phyloP scores from a whole-genome alignment of 2,888 invertebrate genomes.

The Rhaphigaster nebulosa region DNA sequence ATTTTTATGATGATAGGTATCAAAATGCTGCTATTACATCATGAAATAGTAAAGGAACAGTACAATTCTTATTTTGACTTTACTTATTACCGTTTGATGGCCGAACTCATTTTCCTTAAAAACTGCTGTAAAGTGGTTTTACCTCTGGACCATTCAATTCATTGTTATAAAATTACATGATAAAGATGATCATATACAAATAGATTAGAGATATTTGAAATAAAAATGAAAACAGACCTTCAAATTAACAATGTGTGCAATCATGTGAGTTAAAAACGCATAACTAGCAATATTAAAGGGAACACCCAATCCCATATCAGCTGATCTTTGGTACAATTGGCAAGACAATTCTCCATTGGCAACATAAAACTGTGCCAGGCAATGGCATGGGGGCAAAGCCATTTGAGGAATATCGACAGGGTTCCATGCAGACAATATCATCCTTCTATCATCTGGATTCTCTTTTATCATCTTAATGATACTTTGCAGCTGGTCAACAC shows the following conservation, averaged over 20 bases:
- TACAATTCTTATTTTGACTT: too few relatives aligned
- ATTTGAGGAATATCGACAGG: conserved; percentile 87
- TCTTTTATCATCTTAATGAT: conserved; percentile 85
- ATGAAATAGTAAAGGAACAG: too few relatives aligned
- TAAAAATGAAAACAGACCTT: conserved; percentile 73
- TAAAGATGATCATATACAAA: background rate
- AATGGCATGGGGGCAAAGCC: conserved; percentile 98
- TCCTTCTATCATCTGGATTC: conserved; percentile 88
- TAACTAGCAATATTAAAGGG: conserved; percentile 99
- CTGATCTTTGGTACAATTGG: conserved; percentile 94
- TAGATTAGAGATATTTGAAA: background rate
- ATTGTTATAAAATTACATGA: too few relatives aligned
- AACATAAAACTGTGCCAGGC: conserved; percentile 95
- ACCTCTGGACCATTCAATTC: too few relatives aligned
- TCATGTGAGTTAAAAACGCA: conserved; percentile 92
- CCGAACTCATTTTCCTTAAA: too few relatives aligned
- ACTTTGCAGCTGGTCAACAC: conserved; percentile 89
- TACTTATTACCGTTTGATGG: too few relatives aligned
- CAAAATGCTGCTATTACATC: too few relatives aligned
- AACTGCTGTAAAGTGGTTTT: too few relatives aligned
- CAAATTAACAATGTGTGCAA: conserved; percentile 93
- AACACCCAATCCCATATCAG: conserved; percentile 98
- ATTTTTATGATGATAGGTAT: too few relatives aligned
- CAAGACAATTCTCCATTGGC: conserved; percentile 87
- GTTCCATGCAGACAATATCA: conserved; percentile 97